Evolutionary conservation across 2,888 invertebrate species (phyloP).

Genomic region (Eupithecia inturbata): DNA sequence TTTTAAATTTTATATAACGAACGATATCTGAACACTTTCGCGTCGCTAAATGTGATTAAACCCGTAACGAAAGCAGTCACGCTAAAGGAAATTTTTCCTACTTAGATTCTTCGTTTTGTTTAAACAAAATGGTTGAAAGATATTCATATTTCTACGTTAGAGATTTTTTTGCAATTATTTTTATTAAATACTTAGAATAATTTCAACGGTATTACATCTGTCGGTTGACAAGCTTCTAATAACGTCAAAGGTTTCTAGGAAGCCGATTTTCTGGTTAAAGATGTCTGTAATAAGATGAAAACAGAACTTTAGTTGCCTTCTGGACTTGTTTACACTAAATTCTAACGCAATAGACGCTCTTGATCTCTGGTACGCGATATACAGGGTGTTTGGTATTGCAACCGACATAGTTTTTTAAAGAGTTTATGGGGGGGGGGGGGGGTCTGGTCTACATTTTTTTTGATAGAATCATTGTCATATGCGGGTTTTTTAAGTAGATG

Average conservation of each 20-base stretch:
- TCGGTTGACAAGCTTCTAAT: not conserved
- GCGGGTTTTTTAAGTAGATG: too few species aligned
- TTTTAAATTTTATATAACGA: not conserved
- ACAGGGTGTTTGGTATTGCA: too few species aligned
- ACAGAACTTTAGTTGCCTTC: too few species aligned
- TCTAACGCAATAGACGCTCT: too few species aligned
- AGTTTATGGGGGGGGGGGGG: too few species aligned
- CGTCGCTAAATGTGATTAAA: not conserved
- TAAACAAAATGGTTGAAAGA: conserved; percentile 13
- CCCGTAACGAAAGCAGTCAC: conserved; percentile 30
- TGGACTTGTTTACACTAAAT: too few species aligned
- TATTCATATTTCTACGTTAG: not conserved
- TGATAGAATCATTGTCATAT: too few species aligned
- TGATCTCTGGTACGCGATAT: too few species aligned
- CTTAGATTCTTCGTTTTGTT: conserved; percentile 25
- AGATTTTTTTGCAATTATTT: not conserved
- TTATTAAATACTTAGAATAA: not conserved
- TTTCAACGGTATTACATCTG: not conserved
- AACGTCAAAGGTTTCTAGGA: not conserved
- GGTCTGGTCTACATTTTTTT: too few species aligned
- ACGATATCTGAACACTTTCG: not conserved
- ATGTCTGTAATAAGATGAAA: too few species aligned
- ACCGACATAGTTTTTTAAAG: too few species aligned
- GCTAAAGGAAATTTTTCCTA: conserved; percentile 34
- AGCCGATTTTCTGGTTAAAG: not conserved